Evolutionary conservation across 2,797 vertebrate genomes (phyloP), one percentile per base, ranked within the genome.

Genomic region (Bovichtus diacanthus): DNA sequence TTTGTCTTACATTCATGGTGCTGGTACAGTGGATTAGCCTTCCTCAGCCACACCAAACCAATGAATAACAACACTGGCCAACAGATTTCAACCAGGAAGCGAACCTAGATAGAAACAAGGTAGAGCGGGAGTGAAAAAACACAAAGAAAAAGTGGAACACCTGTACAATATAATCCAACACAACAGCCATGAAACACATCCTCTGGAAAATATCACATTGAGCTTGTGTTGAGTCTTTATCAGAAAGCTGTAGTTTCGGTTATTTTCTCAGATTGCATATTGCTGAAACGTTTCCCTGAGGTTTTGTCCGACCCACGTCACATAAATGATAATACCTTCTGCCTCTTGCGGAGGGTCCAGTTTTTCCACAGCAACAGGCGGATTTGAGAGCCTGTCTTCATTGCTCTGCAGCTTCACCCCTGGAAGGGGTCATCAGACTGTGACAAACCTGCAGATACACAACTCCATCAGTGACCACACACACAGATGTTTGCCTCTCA

Each of bases 311-410:
- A 34, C 4, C 15, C 11, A n/a, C 5, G 53, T 59, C 62, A 65
- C 41, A 38, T 6, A n/a, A 10, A 31, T 4, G 4, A 11, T 21
- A 10, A 0, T 86, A 95, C 98, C 97, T 99, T 99, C 89, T 99
- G 97, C 82, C 97, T 95, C 86, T 97, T 99, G 75, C 97, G 93
- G 56, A 98, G 96, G 15, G 96, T 96, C 97, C 97, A 99, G 92
- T 99, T 99, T 88, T 99, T 99, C 98, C 98, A 99, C 21, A 99
- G 96, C 18, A 99, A 88, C 85, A 99, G 96, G 89, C 92, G 93
- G 84, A 97, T 94, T 88, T 99, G 96, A 73, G 93, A 93, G 75
- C 90, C 77, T 47, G 94, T 96, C 75, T 91, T 95, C 98, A 99
- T 99, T n/a, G 78, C 87, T 92, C 89, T 34, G 44, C 72, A 68